phyloP scores from a whole-genome alignment of 2,113 vertebrate genomes.

The Galemys pyrenaicus region DNA sequence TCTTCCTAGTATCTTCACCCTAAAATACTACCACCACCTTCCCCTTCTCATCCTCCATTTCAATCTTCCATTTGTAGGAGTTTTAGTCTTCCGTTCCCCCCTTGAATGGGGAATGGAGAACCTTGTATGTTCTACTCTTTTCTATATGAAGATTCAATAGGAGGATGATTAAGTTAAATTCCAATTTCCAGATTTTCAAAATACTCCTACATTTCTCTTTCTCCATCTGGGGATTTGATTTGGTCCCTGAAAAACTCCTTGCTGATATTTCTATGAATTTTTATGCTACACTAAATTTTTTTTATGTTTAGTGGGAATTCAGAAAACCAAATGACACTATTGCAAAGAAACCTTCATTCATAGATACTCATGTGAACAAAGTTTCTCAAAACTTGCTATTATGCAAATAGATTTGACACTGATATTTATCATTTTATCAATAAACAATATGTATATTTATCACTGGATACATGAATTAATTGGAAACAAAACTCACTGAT shows the following conservation, averaged over 20 bases:
- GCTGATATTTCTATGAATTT: background rate
- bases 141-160: background rate
- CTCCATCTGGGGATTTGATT: background rate
- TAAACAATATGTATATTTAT: background rate
- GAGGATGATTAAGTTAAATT: slow-evolving; percentile 33
- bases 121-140: too few species aligned
- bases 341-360: background rate
- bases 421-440: background rate
- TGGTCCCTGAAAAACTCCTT: background rate
- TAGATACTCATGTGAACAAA: background rate
- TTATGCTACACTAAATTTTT: background rate
- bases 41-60: background rate
- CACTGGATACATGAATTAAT: background rate
- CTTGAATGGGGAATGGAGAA: too few species aligned
- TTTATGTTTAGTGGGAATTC: background rate
- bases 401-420: background rate
- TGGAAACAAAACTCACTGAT: background rate
- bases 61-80: background rate
- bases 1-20: slow-evolving; percentile 13
- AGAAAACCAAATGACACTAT: background rate
- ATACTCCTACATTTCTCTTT: background rate
- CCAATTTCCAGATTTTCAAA: background rate
- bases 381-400: background rate
- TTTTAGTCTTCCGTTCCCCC: background rate
- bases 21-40: background rate